Evolutionary conservation across 2,797 vertebrate species (phyloP).

Genomic region (Onychomys leucogaster): DNA sequence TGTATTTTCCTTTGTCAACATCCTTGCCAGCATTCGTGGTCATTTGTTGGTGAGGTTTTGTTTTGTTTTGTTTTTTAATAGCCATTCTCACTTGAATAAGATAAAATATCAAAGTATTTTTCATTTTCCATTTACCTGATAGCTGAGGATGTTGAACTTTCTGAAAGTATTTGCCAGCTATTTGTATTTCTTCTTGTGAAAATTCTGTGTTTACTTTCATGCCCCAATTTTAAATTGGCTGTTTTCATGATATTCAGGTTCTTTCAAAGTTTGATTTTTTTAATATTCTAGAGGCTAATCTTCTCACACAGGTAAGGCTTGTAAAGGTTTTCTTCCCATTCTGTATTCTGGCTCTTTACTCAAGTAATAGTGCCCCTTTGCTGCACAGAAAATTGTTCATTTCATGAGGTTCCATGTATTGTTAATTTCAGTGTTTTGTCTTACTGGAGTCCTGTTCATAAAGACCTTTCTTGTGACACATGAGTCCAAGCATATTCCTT

Average conservation of each 20-base stretch:
- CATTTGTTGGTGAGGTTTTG: not conserved
- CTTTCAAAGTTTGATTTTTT: not conserved
- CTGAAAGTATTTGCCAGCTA: not conserved
- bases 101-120: not conserved
- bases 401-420: not conserved
- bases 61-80: not conserved
- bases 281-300: not conserved
- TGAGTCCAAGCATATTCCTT: not conserved
- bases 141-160: not conserved
- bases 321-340: not conserved
- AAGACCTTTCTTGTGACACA: not conserved
- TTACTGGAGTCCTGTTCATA: not conserved
- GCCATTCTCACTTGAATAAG: not conserved
- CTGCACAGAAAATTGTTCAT: not conserved
- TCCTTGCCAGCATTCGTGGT: not conserved
- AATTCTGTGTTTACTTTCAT: not conserved
- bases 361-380: not conserved
- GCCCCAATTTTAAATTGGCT: not conserved
- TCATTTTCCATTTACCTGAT: not conserved
- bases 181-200: not conserved
- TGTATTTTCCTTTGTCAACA: not conserved
- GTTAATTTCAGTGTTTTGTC: not conserved
- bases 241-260: not conserved
- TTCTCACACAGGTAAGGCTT: not conserved
- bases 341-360: not conserved